Conservation (phyloP, 1,140 invertebrate species). For the Diplogasteroides magnus region DNA sequence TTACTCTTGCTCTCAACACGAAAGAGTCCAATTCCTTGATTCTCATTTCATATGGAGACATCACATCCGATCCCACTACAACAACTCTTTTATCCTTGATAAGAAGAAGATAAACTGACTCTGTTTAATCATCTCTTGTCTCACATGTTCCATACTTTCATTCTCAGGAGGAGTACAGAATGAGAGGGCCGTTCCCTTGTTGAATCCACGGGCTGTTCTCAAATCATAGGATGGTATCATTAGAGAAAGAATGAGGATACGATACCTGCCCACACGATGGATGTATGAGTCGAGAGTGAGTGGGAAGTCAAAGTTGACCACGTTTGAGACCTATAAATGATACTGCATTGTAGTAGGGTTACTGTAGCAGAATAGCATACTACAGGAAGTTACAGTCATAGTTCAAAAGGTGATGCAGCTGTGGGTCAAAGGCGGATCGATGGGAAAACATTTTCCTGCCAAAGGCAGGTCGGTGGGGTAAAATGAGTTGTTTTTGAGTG, state of each 20-base stretch:
- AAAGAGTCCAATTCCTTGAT: slow-evolving; percentile 92
- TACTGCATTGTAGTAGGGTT: background rate
- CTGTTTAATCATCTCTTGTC: slow-evolving; percentile 64
- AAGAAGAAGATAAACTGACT: slow-evolving; percentile 32
- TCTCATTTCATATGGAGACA: slow-evolving; percentile 83
- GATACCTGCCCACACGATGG: slow-evolving; percentile 82
- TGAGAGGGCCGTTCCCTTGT: slow-evolving; percentile 86
- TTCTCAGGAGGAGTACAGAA: slow-evolving; percentile 81
- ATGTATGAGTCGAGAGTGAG: slow-evolving; percentile 78
- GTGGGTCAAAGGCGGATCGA: too few relatives aligned
- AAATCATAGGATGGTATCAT: too few relatives aligned
- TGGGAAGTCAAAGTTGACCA: slow-evolving; percentile 97
- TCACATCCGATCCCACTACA: slow-evolving; percentile 56
- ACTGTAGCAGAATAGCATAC: background rate
- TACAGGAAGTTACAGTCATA: too few relatives aligned
- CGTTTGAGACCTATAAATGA: slow-evolving; percentile 68
- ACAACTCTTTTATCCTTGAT: slow-evolving; percentile 19
- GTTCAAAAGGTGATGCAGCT: too few relatives aligned
- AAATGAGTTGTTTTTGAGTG: too few relatives aligned
- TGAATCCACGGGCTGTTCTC: slow-evolving; percentile 81
- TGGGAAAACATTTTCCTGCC: too few relatives aligned
- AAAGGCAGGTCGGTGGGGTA: too few relatives aligned
- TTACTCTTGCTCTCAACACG: slow-evolving; percentile 73
- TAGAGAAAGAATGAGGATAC: slow-evolving; percentile 9
- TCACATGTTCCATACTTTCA: slow-evolving; percentile 70